These are phyloP conservation scores for Drepana falcataria DNA, from an alignment of 2,888 invertebrate genomes.

Conservation along the genomic window DNA sequence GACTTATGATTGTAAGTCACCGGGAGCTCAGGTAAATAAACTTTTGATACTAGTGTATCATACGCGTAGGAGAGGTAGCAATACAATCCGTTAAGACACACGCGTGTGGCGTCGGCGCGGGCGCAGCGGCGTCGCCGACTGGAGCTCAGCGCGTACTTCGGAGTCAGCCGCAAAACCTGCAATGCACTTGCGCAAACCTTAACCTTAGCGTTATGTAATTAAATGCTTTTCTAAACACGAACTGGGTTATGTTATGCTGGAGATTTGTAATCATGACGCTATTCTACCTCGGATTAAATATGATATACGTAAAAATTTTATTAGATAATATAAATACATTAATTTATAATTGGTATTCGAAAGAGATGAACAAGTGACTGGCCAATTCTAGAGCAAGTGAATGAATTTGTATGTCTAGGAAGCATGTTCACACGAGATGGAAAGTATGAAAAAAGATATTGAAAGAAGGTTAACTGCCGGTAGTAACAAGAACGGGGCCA, in stretches of 20 bases:
- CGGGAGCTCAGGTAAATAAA: neutral
- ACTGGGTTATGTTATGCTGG: conserved; percentile 34
- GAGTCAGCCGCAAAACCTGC: conserved; percentile 14
- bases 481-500: too few relatives aligned
- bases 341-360: too few relatives aligned
- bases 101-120: conserved; percentile 4
- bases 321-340: too few relatives aligned
- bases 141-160: conserved; percentile 1
- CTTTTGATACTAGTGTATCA: neutral
- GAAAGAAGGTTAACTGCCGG: too few relatives aligned
- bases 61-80: neutral
- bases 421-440: too few relatives aligned
- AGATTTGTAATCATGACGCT: conserved; percentile 18
- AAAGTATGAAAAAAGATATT: too few relatives aligned
- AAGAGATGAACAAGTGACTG: too few relatives aligned
- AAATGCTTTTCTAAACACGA: conserved; percentile 41
- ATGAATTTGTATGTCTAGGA: too few relatives aligned
- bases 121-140: conserved; percentile 23
- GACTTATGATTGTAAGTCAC: too few relatives aligned
- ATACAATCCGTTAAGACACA: neutral
- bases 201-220: conserved; percentile 57
- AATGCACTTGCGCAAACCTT: conserved; percentile 54
- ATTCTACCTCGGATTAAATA: neutral
- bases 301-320: too few relatives aligned
- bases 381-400: too few relatives aligned